A percentile compares a stretch with the other conserved stretches of the same genome.
Conservation (phyloP, 1,140 invertebrate genomes). For the Laodelphax striatellus region DNA sequence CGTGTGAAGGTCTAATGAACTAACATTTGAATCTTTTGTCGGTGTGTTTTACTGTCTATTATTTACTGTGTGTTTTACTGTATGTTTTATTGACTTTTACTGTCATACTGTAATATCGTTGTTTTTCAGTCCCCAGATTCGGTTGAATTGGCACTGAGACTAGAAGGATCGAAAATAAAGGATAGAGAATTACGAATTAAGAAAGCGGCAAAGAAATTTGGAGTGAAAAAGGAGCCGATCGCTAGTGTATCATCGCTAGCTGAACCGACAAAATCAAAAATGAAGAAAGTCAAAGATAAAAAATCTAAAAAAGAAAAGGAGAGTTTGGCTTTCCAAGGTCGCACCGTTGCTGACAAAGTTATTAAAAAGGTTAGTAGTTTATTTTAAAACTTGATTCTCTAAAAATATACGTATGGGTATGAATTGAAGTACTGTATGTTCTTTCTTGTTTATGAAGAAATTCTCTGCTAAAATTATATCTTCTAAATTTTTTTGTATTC, state of each 20-base stretch:
- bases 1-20: too few relatives aligned
- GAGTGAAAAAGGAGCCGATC: conserved; percentile 14
- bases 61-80: too few relatives aligned
- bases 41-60: too few relatives aligned
- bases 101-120: too few relatives aligned
- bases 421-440: too few relatives aligned
- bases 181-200: conserved; percentile 35
- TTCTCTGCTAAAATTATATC: too few relatives aligned
- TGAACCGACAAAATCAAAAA: conserved; percentile 20
- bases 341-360: background rate
- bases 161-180: conserved; percentile 37
- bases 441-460: too few relatives aligned
- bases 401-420: too few relatives aligned
- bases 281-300: conserved; percentile 24
- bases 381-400: too few relatives aligned
- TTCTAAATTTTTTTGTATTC: too few relatives aligned
- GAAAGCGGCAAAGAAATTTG: conserved; percentile 19
- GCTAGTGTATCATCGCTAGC: background rate
- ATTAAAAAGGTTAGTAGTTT: background rate
- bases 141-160: conserved; percentile 46
- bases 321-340: conserved; percentile 25
- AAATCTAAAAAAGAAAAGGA: conserved; percentile 19
- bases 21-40: too few relatives aligned
- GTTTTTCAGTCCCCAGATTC: conserved; percentile 30
- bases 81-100: too few relatives aligned